These are phyloP conservation scores for Clupea harengus DNA, from an alignment of 2,113 vertebrate species.

Conservation along the genomic window DNA sequence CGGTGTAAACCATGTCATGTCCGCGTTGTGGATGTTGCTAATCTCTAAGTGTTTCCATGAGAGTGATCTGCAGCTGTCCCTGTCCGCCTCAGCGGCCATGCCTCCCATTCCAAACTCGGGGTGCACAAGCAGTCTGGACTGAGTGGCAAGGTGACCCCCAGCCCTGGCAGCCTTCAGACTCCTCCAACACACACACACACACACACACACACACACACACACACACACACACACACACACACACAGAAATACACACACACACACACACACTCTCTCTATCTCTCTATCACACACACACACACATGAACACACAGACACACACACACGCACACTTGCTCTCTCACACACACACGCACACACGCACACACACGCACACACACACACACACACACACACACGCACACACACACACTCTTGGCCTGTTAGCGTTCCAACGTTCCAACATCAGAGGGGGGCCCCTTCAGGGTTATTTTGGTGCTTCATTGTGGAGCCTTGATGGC, in stretches of 20 bases:
- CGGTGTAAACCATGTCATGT: no score
- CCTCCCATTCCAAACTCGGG: no score
- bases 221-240: background rate
- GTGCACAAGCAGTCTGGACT: background rate
- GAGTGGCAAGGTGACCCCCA: slow-evolving; percentile 19
- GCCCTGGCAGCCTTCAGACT: no score
- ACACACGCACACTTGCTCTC: slow-evolving; percentile 7
- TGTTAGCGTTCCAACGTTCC: no score
- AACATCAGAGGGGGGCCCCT: no score
- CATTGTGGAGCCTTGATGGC: no score
- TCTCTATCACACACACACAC: background rate
- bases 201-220: no score
- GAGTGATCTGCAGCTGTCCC: slow-evolving; percentile 51
- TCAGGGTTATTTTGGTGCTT: no score
- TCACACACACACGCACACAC: background rate
- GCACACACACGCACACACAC: background rate
- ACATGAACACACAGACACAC: background rate
- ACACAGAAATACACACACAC: background rate
- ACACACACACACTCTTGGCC: slow-evolving; percentile 12
- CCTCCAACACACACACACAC: background rate
- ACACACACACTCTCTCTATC: slow-evolving; percentile 1
- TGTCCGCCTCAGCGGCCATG: background rate
- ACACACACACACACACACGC: slow-evolving; percentile 24
- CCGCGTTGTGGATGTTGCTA: no score
- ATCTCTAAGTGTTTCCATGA: slow-evolving; percentile 27